Base-by-base conservation (phyloP, 1,140 invertebrate species). In the Mesaphorura yosii region DNA sequence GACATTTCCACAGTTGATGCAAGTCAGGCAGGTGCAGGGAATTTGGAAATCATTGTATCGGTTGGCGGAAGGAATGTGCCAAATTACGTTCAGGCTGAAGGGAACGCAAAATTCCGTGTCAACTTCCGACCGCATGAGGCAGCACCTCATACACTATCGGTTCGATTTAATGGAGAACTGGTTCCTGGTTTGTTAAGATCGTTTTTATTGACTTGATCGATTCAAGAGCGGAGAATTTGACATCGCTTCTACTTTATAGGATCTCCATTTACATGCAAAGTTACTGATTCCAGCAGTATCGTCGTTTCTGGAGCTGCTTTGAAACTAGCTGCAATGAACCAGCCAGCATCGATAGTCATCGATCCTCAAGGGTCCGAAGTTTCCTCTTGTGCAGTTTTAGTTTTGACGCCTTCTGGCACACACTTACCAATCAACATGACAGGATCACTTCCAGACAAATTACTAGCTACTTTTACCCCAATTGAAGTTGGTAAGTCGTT, bases 61-160 rank as follows among this genome's bases (percentile, higher is more conserved):
- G 91, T 95, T n/a, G 89, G 88, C 66, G 90, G 90, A 3, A 81
- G 89, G 65, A 98, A 97, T 73, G 93, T 98, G 5, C 94, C 94
- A 5, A 97, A 97, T 73, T 97, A 94, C 69, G 93, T 98, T 1
- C 88, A 96, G 66, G 90, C 88, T 38, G 92, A 96, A 75, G 91
- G 90, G 23, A 95, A 97, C 71, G 93, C 93, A 0, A 82, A 86
- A 64, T 96, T 98, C 63, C 71, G 81, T 64, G 93, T 98, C 2
- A 95, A 95, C 69, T 98, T 98, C 69, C 95, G 94, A 64, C 94
- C 93, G 0, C 87, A 88, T 47, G 88, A 91, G 73, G 81, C 88
- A 2, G 85, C 86, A 2, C 76, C 82, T 1, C 90, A 94, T 68
- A 86, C 80, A 53, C 72, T 91, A 0, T 92, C 87, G 52, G 88